Evolutionary conservation across 2,888 invertebrate genomes (phyloP).

Genomic region (Hypomecis punctinalis): DNA sequence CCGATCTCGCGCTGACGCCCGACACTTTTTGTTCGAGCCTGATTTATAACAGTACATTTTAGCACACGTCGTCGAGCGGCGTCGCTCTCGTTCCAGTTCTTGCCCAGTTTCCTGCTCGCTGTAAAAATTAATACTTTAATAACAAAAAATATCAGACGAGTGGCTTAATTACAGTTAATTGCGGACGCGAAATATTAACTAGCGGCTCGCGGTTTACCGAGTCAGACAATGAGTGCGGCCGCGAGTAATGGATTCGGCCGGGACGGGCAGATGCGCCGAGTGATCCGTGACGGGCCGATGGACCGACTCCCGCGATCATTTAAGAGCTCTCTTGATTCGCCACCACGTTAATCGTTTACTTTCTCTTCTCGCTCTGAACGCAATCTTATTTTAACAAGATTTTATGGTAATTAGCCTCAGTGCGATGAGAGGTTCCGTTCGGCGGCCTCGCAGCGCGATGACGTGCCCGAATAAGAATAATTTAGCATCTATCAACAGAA

Average conservation of each 20-base stretch:
- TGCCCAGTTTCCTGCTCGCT: slow-evolving; percentile 21
- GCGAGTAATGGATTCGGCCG: background rate
- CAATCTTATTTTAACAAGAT: slow-evolving; percentile 46
- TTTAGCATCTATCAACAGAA: slow-evolving; percentile 11
- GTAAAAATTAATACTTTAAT: slow-evolving; percentile 22
- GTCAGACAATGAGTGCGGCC: background rate
- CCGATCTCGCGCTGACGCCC: background rate
- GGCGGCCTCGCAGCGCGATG: slow-evolving; percentile 13
- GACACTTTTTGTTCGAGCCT: background rate
- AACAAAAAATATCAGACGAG: slow-evolving; percentile 27
- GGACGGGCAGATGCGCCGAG: slow-evolving; percentile 2
- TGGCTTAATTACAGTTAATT: slow-evolving; percentile 27
- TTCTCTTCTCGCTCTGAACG: slow-evolving; percentile 46
- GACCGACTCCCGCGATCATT: slow-evolving; percentile 24
- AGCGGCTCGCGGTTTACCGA: slow-evolving; percentile 9
- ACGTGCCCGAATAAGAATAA: slow-evolving; percentile 16
- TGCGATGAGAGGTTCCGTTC: slow-evolving; percentile 30
- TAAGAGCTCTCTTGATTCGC: slow-evolving; percentile 35
- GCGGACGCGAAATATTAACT: slow-evolving; percentile 20
- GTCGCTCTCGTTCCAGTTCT: slow-evolving; percentile 23
- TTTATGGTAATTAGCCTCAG: slow-evolving; percentile 45
- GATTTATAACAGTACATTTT: slow-evolving; percentile 12
- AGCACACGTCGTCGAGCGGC: background rate
- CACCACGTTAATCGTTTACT: slow-evolving; percentile 47
- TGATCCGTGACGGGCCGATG: slow-evolving; percentile 17